phyloP scores from a whole-genome alignment of 2,888 invertebrate genomes.

The Pyrrhosoma nymphula region DNA sequence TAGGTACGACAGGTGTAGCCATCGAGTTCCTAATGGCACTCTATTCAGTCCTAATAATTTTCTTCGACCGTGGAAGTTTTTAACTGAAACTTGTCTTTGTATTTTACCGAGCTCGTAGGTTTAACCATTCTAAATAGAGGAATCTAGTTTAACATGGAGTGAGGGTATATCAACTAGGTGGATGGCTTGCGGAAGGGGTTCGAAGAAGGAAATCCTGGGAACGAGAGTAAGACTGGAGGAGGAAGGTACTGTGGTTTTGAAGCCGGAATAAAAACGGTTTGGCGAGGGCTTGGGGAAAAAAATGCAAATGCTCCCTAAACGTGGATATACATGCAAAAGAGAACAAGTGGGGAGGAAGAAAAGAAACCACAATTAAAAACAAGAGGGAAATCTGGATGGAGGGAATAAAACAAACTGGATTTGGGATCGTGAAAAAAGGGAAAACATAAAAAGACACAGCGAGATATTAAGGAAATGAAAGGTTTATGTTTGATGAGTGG shows the following conservation, averaged over 20 bases:
- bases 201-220: too few species aligned
- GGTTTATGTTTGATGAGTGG: neutral
- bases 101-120: too few species aligned
- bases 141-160: too few species aligned
- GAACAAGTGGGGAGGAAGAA: neutral
- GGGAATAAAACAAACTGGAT: neutral
- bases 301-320: neutral
- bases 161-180: neutral
- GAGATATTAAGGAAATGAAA: neutral
- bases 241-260: too few species aligned
- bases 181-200: neutral
- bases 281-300: neutral
- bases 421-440: neutral
- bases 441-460: neutral
- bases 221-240: neutral
- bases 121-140: too few species aligned
- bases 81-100: too few species aligned
- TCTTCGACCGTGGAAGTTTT: too few species aligned
- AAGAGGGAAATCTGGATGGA: neutral
- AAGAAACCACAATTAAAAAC: constrained; percentile 3
- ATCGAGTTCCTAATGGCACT: too few species aligned
- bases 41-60: too few species aligned
- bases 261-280: neutral
- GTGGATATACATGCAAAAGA: constrained; percentile 8
- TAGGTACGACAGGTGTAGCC: too few species aligned